A percentile compares a stretch with the other conserved stretches of the same genome.
Conservation (phyloP, 1,140 invertebrate genomes). For the Zophobas morio region DNA sequence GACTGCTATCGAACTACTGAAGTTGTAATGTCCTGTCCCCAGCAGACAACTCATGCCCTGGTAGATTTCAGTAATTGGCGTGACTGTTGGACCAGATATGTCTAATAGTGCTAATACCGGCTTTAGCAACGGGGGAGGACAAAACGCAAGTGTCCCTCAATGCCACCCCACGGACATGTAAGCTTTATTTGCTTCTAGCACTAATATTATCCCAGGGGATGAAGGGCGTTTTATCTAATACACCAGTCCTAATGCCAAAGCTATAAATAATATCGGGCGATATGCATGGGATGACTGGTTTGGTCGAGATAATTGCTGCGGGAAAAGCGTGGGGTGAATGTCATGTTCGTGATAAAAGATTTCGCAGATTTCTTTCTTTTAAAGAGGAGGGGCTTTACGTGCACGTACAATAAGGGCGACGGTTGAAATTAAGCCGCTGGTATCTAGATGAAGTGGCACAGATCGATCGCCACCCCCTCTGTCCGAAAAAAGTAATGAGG, state of each 20-base stretch:
- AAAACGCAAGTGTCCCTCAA: constrained; percentile 36
- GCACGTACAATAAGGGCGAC: too few species aligned
- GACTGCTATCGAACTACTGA: constrained; percentile 20
- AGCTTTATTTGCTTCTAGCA: constrained; percentile 60
- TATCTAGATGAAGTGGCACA: too few species aligned
- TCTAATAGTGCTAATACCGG: constrained; percentile 62
- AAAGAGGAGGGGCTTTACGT: too few species aligned
- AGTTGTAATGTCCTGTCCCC: constrained; percentile 10
- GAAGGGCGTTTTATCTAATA: constrained; percentile 58
- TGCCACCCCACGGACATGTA: constrained; percentile 56
- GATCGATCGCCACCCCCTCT: too few species aligned
- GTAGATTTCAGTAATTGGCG: constrained; percentile 59
- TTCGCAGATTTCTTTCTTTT: too few species aligned
- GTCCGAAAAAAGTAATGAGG: too few species aligned
- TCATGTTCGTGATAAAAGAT: too few species aligned
- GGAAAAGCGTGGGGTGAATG: not conserved
- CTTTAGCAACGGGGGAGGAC: constrained; percentile 48
- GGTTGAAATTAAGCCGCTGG: too few species aligned
- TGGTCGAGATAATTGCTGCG: constrained; percentile 20
- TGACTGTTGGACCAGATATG: constrained; percentile 62
- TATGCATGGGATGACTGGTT: constrained; percentile 19
- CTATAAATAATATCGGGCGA: constrained; percentile 52
- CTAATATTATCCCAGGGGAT: constrained; percentile 63
- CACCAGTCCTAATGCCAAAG: constrained; percentile 50
- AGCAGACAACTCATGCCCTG: constrained; percentile 8